Base-by-base conservation (phyloP, 2,888 invertebrate species). In the Xiphydria camelus region DNA sequence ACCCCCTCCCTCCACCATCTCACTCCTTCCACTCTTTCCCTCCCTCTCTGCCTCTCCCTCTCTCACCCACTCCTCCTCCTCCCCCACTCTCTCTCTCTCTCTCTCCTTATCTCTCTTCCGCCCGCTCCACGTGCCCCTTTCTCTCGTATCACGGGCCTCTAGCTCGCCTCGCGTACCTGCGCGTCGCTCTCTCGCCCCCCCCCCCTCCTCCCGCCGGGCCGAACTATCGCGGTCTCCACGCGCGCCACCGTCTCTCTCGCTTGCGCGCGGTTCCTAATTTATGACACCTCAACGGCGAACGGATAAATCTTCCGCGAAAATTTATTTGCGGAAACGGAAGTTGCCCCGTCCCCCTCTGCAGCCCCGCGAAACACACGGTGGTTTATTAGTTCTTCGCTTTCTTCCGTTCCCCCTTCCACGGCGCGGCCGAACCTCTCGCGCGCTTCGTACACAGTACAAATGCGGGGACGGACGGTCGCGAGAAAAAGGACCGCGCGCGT, bases 341-440 rank as follows among this genome's bases (percentile, higher is more conserved):
- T 20, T 31, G 33, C 10, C 26, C 33, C 39, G 43, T 33, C 19
- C n/a, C n/a, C n/a, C n/a, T n/a, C n/a, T n/a, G n/a, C n/a, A n/a
- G n/a, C n/a, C n/a, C 20, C 20, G 31, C 32, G 20, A 21, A 19
- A 31, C 52, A 48, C 36, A 36, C 29, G 12, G 29, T 19, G 32
- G 23, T 47, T 49, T 49, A 57, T 57, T 54, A 49, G 40, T 45
- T 47, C 25, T 41, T 23, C 7, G 32, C 39, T 29, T 45, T 37
- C 33, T 29, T 48, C 41, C 38, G 35, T 47, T 52, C 43, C 32
- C 22, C 15, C 31, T 26, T 17, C 31, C 10, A n/a, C n/a, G n/a
- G n/a, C n/a, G n/a, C n/a, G n/a, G n/a, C n/a, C n/a, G n/a, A n/a
- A n/a, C n/a, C n/a, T n/a, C n/a, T n/a, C n/a, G n/a, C n/a, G n/a